Evolutionary conservation across 2,888 invertebrate species (phyloP).

Genomic region (Drosophila ustulata): DNA sequence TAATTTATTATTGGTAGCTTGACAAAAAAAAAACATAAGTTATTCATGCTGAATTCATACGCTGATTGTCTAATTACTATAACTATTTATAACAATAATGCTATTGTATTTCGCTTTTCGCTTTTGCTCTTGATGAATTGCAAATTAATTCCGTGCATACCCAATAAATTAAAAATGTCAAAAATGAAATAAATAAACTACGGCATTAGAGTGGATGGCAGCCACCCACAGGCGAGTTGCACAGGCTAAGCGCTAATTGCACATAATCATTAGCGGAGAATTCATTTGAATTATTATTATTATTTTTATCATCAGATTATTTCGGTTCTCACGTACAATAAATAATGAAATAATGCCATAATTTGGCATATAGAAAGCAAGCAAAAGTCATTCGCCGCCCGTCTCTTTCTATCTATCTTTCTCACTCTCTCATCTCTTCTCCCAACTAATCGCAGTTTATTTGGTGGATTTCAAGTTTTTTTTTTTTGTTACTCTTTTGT

Average conservation of each 20-base stretch:
- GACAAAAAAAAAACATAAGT: neutral
- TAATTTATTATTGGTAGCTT: neutral
- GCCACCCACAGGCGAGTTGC: neutral
- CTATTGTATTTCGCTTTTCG: neutral
- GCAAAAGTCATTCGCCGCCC: neutral
- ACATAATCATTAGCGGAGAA: neutral
- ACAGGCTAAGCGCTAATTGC: neutral
- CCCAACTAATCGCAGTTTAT: constrained; percentile 1
- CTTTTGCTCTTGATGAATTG: constrained; percentile 1
- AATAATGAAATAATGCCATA: neutral
- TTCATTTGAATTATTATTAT: neutral
- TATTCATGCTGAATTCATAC: neutral
- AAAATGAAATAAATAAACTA: neutral
- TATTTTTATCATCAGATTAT: neutral
- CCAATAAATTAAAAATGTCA: neutral
- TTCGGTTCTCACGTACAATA: neutral
- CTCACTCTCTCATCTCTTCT: neutral
- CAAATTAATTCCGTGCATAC: neutral
- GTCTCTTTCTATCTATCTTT: neutral
- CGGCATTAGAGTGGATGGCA: neutral
- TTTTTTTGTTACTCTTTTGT: neutral
- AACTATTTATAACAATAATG: neutral
- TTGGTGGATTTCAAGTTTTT: neutral
- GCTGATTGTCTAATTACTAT: neutral
- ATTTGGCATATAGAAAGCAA: neutral